Percentiles rank a stretch among this genome's conserved stretches.
These are phyloP conservation scores for Morinoia aosen DNA, from an alignment of 2,888 invertebrate genomes.

Conservation along the genomic window DNA sequence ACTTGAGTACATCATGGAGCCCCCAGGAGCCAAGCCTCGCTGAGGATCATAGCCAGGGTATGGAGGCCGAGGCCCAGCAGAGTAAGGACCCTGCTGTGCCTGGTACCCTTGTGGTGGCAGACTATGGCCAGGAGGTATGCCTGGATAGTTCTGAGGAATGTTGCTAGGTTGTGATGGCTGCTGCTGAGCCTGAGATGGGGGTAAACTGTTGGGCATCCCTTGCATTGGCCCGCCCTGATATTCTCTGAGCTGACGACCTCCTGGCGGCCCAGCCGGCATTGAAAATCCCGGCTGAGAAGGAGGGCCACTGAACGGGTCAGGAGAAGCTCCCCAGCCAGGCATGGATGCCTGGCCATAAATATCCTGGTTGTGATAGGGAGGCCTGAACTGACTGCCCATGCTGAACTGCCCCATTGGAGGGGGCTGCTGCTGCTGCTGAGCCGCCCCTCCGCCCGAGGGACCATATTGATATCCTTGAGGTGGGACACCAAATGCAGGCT, in stretches of 20 bases:
- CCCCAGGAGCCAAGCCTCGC: conserved; percentile 62
- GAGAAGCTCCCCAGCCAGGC: conserved; percentile 55
- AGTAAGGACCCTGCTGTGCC: conserved; percentile 59
- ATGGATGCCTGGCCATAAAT: conserved; percentile 60
- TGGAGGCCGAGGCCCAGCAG: conserved; percentile 60
- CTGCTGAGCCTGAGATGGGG: conserved; percentile 49
- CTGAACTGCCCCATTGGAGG: conserved; percentile 61
- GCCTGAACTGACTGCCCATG: conserved; percentile 57
- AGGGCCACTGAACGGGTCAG: conserved; percentile 58
- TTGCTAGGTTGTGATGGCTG: conserved; percentile 58
- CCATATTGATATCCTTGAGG: conserved; percentile 59
- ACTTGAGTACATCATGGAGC: conserved; percentile 59
- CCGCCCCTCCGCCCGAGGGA: conserved; percentile 46
- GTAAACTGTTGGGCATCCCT: conserved; percentile 55
- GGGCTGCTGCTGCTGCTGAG: conserved; percentile 59
- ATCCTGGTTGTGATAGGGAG: conserved; percentile 59
- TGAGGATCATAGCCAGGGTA: conserved; percentile 65
- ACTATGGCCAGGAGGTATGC: conserved; percentile 60
- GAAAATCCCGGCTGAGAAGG: conserved; percentile 56
- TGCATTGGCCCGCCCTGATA: conserved; percentile 56
- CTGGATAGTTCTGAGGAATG: conserved; percentile 66
- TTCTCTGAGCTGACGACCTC: conserved; percentile 54
- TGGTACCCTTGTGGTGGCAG: conserved; percentile 58
- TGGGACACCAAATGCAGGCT: conserved; percentile 42
- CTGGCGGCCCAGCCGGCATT: conserved; percentile 53